Base-by-base conservation (phyloP, 2,888 invertebrate genomes). In the Thysanoteuthis rhombus region DNA sequence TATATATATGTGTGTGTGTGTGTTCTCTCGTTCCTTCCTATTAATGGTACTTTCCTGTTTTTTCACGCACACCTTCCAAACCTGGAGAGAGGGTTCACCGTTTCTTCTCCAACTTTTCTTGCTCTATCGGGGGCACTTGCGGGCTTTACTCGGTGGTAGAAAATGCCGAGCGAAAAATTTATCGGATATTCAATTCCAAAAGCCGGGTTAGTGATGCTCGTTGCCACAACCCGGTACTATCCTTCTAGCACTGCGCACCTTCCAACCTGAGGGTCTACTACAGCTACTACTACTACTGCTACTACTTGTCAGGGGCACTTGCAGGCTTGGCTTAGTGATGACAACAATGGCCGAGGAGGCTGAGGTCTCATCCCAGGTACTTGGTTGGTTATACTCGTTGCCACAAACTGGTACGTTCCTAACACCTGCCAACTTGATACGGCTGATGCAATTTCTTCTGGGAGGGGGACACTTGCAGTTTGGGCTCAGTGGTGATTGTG, bases 201-300 rank as follows among this genome's bases (percentile, higher is more conserved):
- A 36, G 1, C 75, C 36, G 75, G 75, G 75, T 75, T n/a, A n/a
- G 75, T 75, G 75, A 75, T 75, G 75, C 16, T 75, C n/a, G 75
- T 36, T 75, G 75, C 75, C 75, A 75, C 75, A 75, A 75, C 75
- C 75, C 75, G 75, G n/a, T 75, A n/a, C n/a, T 75, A 75, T 75
- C 75, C 75, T 75, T 75, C 75, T 75, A 75, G 75, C n/a, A 75
- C n/a, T n/a, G n/a, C 36, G 75, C 75, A 75, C 75, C 75, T 75
- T 75, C 75, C 75, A 75, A 75, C 75, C 75, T 75, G 75, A 75
- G 75, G 75, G 75, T 75, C 75, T 75, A 75, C 75, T n/a, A 75
- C 75, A n/a, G n/a, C 75, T 75, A 75, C 75, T 75, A 75, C 36
- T 75, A 75, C 58, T 58, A 58, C 75, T 75, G n/a, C 75, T 75